Evolutionary conservation across 1,140 invertebrate genomes (phyloP).

Genomic region (Ylistrum balloti): DNA sequence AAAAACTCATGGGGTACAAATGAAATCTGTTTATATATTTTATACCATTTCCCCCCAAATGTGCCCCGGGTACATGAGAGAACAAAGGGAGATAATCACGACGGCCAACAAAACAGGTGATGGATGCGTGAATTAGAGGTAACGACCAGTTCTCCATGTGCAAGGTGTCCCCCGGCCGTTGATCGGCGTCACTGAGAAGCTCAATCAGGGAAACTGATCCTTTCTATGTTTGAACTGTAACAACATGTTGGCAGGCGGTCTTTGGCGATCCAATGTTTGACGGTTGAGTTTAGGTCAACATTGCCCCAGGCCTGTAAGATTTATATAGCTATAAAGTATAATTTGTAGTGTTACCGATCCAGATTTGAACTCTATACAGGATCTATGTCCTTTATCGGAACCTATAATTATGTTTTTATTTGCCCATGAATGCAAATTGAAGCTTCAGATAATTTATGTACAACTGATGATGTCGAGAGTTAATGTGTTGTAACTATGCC

Average conservation of each 20-base stretch:
- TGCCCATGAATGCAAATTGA: conserved; percentile 33
- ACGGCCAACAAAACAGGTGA: not conserved
- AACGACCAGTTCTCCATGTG: conserved; percentile 15
- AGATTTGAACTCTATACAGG: conserved; percentile 27
- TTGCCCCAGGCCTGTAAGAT: not conserved
- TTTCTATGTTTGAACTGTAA: conserved; percentile 20
- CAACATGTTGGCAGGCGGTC: conserved; percentile 8
- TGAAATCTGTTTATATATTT: not conserved
- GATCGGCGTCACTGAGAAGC: conserved; percentile 36
- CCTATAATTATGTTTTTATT: conserved; percentile 29
- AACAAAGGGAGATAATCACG: conserved; percentile 5
- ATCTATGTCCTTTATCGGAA: conserved; percentile 39
- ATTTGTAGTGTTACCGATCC: conserved; percentile 32
- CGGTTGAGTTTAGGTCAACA: not conserved
- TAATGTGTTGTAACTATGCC: not conserved
- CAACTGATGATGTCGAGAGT: conserved; percentile 13
- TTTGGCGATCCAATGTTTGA: not conserved
- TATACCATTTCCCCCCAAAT: not conserved
- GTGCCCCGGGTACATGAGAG: not conserved
- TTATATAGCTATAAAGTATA: conserved; percentile 21
- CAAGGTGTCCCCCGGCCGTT: conserved; percentile 1
- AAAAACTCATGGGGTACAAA: not conserved
- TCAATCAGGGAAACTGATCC: conserved; percentile 9
- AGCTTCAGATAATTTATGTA: conserved; percentile 35
- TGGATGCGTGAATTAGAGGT: conserved; percentile 38